Evolutionary conservation across 1,140 invertebrate genomes (phyloP).

Genomic region (Drosophila kurseongensis): DNA sequence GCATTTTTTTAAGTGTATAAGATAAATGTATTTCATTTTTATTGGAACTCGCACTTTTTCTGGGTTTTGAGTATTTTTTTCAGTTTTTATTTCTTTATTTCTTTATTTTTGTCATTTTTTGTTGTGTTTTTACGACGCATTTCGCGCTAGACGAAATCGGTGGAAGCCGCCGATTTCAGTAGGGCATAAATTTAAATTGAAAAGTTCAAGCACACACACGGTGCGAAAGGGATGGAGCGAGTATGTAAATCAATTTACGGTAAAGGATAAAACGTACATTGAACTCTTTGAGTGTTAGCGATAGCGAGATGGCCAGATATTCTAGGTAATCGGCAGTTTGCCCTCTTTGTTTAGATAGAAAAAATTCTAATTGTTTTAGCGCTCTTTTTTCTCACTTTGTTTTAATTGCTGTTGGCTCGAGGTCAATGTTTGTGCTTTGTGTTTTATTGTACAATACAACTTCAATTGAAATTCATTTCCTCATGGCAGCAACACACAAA

Average conservation of each 20-base stretch:
- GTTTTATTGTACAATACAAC: slow-evolving; percentile 38
- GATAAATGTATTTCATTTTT: slow-evolving; percentile 10
- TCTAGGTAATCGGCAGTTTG: slow-evolving; percentile 29
- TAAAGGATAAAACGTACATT: slow-evolving; percentile 75
- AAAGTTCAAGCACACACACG: slow-evolving; percentile 73
- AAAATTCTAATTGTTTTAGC: slow-evolving; percentile 38
- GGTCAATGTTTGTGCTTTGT: slow-evolving; percentile 49
- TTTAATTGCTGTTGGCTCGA: slow-evolving; percentile 51
- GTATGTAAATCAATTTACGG: slow-evolving; percentile 65
- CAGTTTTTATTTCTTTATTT: slow-evolving; percentile 20
- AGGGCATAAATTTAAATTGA: slow-evolving; percentile 69
- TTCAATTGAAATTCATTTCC: slow-evolving; percentile 73
- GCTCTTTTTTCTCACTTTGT: slow-evolving; percentile 21
- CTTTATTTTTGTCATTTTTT: slow-evolving; percentile 17
- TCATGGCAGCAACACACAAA: slow-evolving; percentile 53
- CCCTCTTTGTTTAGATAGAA: slow-evolving; percentile 17
- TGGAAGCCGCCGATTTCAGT: slow-evolving; percentile 25
- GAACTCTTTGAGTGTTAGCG: slow-evolving; percentile 35
- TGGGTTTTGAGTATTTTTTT: slow-evolving; percentile 16
- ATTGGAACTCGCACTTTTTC: slow-evolving; percentile 18
- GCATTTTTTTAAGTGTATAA: neutral
- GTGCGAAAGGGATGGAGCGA: slow-evolving; percentile 4
- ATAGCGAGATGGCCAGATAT: slow-evolving; percentile 6
- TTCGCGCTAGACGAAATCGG: slow-evolving; percentile 72
- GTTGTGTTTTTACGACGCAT: slow-evolving; percentile 70